Conservation (phyloP, 2,113 vertebrate species). For the Peromyscus maniculatus region DNA sequence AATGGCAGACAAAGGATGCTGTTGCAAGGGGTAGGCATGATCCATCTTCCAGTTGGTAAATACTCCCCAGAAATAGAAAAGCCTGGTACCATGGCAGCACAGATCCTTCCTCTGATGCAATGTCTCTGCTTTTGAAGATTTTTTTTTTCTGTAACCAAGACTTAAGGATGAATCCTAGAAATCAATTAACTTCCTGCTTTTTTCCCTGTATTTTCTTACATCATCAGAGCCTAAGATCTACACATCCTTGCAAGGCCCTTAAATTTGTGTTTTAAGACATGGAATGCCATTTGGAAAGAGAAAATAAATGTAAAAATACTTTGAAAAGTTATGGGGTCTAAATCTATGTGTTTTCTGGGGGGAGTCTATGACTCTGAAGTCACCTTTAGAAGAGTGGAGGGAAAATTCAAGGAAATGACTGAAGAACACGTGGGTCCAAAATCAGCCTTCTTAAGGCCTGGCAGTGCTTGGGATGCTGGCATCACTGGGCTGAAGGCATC, state of each 20-base stretch:
- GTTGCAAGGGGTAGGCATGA: background rate
- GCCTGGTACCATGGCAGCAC: background rate
- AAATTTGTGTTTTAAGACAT: slow-evolving; percentile 31
- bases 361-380: background rate
- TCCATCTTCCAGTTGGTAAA: background rate
- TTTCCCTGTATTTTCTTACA: background rate
- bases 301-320: slow-evolving; percentile 23
- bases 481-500: background rate
- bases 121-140: background rate
- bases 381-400: slow-evolving; percentile 32
- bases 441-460: background rate
- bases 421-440: background rate
- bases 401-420: background rate
- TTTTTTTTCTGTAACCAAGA: background rate
- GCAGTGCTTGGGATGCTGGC: background rate
- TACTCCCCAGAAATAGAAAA: background rate
- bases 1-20: background rate
- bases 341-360: background rate
- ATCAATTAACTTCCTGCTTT: background rate
- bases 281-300: slow-evolving; percentile 17
- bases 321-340: slow-evolving; percentile 29
- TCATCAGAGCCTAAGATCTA: background rate
- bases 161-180: background rate
- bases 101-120: background rate
- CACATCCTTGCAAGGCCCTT: background rate